Percentiles rank a stretch among this genome's conserved stretches.
Evolutionary conservation across 2,888 invertebrate genomes (phyloP).

Genomic region (Andrena praecox): DNA sequence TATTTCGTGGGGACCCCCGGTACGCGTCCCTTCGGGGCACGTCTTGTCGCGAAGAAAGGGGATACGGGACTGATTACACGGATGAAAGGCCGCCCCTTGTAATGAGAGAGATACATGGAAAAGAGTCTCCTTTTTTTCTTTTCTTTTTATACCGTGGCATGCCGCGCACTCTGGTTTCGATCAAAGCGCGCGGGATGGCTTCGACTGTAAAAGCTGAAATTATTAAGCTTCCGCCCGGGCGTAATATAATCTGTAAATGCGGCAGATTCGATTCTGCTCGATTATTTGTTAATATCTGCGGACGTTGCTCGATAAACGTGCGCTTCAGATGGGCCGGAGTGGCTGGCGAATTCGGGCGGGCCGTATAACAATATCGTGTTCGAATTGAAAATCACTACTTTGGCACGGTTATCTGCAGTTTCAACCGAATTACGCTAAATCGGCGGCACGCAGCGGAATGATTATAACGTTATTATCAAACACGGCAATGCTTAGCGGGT

Average conservation of each 20-base stretch:
- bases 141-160: no score
- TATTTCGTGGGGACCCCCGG: constrained; percentile 33
- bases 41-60: constrained; percentile 37
- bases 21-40: constrained; percentile 31
- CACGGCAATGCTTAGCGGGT: constrained; percentile 54
- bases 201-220: background rate
- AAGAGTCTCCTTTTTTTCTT: no score
- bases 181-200: background rate
- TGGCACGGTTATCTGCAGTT: constrained; percentile 44
- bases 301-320: constrained; percentile 7
- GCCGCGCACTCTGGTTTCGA: no score
- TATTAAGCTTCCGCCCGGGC: constrained; percentile 6
- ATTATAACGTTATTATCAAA: constrained; percentile 61
- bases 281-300: constrained; percentile 44
- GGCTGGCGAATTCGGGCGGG: background rate
- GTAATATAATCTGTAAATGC: constrained; percentile 40
- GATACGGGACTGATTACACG: constrained; percentile 26
- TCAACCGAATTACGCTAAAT: constrained; percentile 62
- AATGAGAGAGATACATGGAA: constrained; percentile 39
- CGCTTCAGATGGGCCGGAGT: no score
- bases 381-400: constrained; percentile 46
- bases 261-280: constrained; percentile 25
- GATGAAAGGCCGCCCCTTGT: constrained; percentile 13
- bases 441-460: constrained; percentile 43
- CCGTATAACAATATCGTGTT: constrained; percentile 34